Conservation (phyloP, 2,797 vertebrate species). For the Cirrhinus mrigala region DNA sequence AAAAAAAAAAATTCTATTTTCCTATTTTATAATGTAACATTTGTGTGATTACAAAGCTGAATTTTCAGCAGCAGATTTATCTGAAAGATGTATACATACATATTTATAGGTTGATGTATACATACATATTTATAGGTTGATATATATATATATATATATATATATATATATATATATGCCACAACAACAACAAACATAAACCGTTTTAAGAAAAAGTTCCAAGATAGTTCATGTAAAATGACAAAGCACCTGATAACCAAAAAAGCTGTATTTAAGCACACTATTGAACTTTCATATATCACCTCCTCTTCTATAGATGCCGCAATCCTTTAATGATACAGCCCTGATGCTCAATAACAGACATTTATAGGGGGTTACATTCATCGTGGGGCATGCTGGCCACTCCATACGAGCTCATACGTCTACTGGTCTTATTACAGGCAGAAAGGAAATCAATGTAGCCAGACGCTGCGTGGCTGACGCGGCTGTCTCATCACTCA, state of each 20-base stretch:
- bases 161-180: too few relatives aligned
- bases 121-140: too few relatives aligned
- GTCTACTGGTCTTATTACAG: slow-evolving; percentile 96
- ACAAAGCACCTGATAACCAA: not conserved
- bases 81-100: not conserved
- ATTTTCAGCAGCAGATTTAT: not conserved
- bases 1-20: not conserved
- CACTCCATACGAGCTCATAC: slow-evolving; percentile 83
- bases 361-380: slow-evolving; percentile 61
- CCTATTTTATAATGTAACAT: not conserved
- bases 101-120: too few relatives aligned
- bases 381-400: slow-evolving; percentile 75
- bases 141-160: too few relatives aligned
- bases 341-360: slow-evolving; percentile 64
- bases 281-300: slow-evolving; percentile 29
- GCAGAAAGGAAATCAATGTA: slow-evolving; percentile 97
- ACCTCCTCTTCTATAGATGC: slow-evolving; percentile 17
- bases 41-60: not conserved
- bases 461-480: slow-evolving; percentile 90
- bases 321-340: slow-evolving; percentile 67
- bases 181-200: not conserved
- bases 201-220: not conserved
- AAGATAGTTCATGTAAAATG: not conserved
- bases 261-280: slow-evolving; percentile 30
- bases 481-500: slow-evolving; percentile 97